A percentile compares a stretch with the other conserved stretches of the same genome.
These are phyloP conservation scores for Apocheima hispidaria DNA, from an alignment of 2,888 invertebrate genomes.

Conservation along the genomic window DNA sequence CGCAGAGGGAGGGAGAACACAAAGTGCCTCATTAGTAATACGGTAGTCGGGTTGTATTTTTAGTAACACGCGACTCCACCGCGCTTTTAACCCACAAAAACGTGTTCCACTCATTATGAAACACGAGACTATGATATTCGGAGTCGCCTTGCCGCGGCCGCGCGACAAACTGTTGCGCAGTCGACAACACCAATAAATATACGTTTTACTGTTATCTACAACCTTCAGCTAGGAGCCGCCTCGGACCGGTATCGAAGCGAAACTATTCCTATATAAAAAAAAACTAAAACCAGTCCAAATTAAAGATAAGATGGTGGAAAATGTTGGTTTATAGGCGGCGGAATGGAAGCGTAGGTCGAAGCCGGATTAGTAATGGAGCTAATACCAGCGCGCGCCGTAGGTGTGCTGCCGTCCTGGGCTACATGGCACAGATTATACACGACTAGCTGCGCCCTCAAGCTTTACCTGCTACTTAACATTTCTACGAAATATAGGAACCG, in stretches of 20 bases:
- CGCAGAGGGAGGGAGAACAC: too few relatives aligned
- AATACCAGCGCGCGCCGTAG: constrained; percentile 15
- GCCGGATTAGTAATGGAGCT: constrained; percentile 30
- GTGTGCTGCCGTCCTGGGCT: constrained; percentile 1
- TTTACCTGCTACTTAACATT: background rate
- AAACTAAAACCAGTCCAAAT: constrained; percentile 76
- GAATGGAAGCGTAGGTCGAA: constrained; percentile 50
- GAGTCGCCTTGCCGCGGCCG: constrained; percentile 64
- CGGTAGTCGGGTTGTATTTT: constrained; percentile 32
- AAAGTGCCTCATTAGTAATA: too few relatives aligned
- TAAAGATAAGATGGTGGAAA: constrained; percentile 53
- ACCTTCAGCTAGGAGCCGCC: constrained; percentile 55
- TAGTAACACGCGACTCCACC: constrained; percentile 63
- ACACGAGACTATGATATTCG: constrained; percentile 82
- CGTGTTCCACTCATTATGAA: constrained; percentile 83
- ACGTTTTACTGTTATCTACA: constrained; percentile 81
- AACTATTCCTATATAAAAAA: constrained; percentile 84
- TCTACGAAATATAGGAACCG: background rate
- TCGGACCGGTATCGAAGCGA: constrained; percentile 81
- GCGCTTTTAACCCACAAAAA: constrained; percentile 69
- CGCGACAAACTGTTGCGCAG: constrained; percentile 72
- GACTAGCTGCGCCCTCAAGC: background rate
- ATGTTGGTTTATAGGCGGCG: constrained; percentile 53
- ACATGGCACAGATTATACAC: background rate
- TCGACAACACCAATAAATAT: constrained; percentile 75